Evolutionary conservation across 2,888 invertebrate genomes (phyloP), one percentile per base, ranked within the genome.

Genomic region (Troides oblongomaculatus): DNA sequence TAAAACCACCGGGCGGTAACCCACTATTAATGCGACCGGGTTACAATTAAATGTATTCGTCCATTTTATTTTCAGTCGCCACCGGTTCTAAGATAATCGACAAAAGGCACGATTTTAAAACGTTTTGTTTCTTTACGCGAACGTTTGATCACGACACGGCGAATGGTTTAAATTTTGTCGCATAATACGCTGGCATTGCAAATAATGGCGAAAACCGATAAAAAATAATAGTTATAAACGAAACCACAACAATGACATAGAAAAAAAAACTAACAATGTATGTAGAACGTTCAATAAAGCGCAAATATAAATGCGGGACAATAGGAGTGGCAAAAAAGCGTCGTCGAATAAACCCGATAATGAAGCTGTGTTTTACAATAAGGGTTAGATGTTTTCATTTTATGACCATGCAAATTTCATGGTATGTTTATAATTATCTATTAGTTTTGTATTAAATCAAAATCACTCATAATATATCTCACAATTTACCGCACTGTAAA

Each of bases 121-220:
- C 71, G 73, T 74, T 78, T 81, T 81, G 78, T 74, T 80, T 76
- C 75, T 79, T 79, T 83, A 79, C 77, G 73, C 74, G 75, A 76
- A 77, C 77, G 76, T 74, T 78, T 78, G 87, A 84, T 86, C 86
- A 87, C 87, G 85, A 87, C 80, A 81, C 74, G 73, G 78, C 76
- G 73, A 75, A 75, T 76, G 73, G 76, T 78, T 79, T 80, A 76
- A 81, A 84, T 30, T 30, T 30, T 30, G 30, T 30, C 30, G 5
- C 30, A 30, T 30, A 30, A 46, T 2, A 14, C 14, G 14, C 4
- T 12, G 46, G 2, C 12, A 1, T 8, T 6, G 39, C 39, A 39
- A 7, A 10, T 39, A 46, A 14, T 12, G 12, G 14, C 46, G 14
- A 46, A 10, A 46, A 14, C 3, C 1, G 3, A 14, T 46, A 12